phyloP scores from a whole-genome alignment of 2,888 invertebrate genomes.

The Caenorhabditis uteleia region DNA sequence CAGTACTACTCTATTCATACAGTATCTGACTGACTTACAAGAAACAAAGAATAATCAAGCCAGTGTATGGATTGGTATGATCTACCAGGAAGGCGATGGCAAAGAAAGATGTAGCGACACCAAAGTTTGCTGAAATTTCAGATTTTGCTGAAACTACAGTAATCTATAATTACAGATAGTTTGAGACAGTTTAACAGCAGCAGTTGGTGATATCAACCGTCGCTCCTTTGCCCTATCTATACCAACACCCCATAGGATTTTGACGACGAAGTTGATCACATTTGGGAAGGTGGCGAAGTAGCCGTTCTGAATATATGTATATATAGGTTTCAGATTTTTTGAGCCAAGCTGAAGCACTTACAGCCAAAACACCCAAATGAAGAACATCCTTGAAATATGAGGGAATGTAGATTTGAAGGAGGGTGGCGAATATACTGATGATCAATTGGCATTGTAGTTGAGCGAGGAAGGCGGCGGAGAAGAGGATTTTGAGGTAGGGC shows the following conservation, averaged over 20 bases:
- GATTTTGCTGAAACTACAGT: too few species aligned
- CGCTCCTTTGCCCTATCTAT: constrained; percentile 51
- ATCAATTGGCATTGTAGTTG: constrained; percentile 47
- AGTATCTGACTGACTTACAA: constrained; percentile 44
- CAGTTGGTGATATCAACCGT: constrained; percentile 41
- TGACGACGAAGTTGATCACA: constrained; percentile 47
- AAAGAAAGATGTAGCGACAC: constrained; percentile 37
- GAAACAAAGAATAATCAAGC: constrained; percentile 45
- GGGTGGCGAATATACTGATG: constrained; percentile 48
- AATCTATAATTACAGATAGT: too few species aligned
- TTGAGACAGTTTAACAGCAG: constrained; percentile 51
- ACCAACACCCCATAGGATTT: constrained; percentile 50
- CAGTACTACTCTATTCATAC: too few species aligned
- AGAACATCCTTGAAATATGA: constrained; percentile 59
- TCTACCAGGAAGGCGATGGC: constrained; percentile 54
- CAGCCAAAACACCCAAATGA: constrained; percentile 43
- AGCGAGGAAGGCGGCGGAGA: constrained; percentile 44
- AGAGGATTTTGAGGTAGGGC: constrained; percentile 40
- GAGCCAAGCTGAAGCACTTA: too few species aligned
- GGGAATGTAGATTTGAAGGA: constrained; percentile 60
- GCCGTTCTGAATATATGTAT: constrained; percentile 47
- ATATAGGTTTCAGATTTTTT: neutral
- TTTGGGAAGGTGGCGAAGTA: constrained; percentile 57
- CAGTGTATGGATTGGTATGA: constrained; percentile 49
- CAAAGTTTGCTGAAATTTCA: constrained; percentile 43